Conservation (phyloP, 2,888 invertebrate species). For the Deroplatys truncata region DNA sequence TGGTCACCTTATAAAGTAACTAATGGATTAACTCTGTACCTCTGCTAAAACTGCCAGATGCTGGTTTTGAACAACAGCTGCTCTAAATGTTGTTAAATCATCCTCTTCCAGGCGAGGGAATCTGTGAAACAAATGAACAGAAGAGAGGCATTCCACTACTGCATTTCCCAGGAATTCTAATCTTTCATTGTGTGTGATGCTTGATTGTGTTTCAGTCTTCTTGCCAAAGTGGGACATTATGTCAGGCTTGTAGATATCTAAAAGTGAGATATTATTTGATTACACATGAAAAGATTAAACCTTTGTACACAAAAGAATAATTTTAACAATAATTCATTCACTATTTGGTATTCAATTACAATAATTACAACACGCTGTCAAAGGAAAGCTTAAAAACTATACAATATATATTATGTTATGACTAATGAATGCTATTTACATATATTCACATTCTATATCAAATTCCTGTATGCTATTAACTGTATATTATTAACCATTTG, state of each 20-base stretch:
- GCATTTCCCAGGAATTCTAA: conserved; percentile 98
- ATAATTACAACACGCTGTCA: too few relatives aligned
- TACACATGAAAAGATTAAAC: background rate
- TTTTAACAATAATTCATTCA: too few relatives aligned
- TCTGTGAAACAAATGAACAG: conserved; percentile 93
- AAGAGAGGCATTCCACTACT: conserved; percentile 94
- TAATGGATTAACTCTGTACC: conserved; percentile 39
- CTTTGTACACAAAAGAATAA: background rate
- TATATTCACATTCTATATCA: too few relatives aligned
- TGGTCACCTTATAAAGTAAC: too few relatives aligned
- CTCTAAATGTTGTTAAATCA: conserved; percentile 92
- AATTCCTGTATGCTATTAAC: too few relatives aligned
- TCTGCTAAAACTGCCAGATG: conserved; percentile 91
- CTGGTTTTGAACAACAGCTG: conserved; percentile 97
- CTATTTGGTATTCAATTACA: too few relatives aligned
- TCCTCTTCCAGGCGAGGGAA: conserved; percentile 97
- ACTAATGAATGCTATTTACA: too few relatives aligned
- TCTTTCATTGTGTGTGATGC: conserved; percentile 93
- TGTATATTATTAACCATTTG: too few relatives aligned
- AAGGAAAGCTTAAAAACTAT: too few relatives aligned
- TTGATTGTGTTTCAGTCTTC: conserved; percentile 83
- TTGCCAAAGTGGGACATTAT: conserved; percentile 97
- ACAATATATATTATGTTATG: too few relatives aligned
- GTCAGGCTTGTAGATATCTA: conserved; percentile 88
- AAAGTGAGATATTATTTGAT: background rate